Evolutionary conservation across 1,140 invertebrate species (phyloP).

Genomic region (Drosophila kohkoa): DNA sequence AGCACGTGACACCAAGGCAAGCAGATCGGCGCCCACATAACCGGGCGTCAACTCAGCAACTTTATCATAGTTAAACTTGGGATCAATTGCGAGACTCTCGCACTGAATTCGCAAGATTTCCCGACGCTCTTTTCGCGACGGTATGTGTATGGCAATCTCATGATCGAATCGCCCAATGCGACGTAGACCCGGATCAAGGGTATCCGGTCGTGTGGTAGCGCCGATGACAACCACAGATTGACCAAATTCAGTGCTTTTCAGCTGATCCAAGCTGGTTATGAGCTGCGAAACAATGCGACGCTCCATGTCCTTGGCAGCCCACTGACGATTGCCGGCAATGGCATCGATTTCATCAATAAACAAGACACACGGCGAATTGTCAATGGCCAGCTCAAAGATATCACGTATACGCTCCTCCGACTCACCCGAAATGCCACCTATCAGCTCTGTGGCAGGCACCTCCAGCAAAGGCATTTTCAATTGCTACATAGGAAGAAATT

Average conservation of each 20-base stretch:
- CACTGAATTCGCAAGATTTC: constrained; percentile 91
- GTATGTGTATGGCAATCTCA: constrained; percentile 97
- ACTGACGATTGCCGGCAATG: constrained; percentile 93
- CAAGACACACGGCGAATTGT: constrained; percentile 92
- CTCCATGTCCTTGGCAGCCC: constrained; percentile 97
- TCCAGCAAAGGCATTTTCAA: constrained; percentile 91
- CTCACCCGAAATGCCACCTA: constrained; percentile 98
- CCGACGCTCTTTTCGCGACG: constrained; percentile 91
- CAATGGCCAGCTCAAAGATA: constrained; percentile 93
- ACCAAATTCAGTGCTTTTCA: constrained; percentile 87
- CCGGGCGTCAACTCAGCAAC: constrained; percentile 96
- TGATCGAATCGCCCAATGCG: constrained; percentile 96
- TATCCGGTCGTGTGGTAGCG: constrained; percentile 97
- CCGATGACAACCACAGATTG: constrained; percentile 94
- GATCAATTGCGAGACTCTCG: constrained; percentile 89
- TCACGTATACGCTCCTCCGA: constrained; percentile 97
- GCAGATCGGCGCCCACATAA: constrained; percentile 98
- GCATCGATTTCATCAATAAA: constrained; percentile 98
- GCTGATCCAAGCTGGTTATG: constrained; percentile 94
- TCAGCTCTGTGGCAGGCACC: constrained; percentile 95
- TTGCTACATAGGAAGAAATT: constrained; percentile 85
- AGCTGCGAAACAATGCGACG: constrained; percentile 97
- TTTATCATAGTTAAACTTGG: constrained; percentile 89
- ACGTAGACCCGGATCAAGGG: constrained; percentile 96
- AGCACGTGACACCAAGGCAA: constrained; percentile 94